These are phyloP conservation scores for Ailuropoda melanoleuca DNA, from an alignment of 2,113 vertebrate genomes.

Conservation along the genomic window DNA sequence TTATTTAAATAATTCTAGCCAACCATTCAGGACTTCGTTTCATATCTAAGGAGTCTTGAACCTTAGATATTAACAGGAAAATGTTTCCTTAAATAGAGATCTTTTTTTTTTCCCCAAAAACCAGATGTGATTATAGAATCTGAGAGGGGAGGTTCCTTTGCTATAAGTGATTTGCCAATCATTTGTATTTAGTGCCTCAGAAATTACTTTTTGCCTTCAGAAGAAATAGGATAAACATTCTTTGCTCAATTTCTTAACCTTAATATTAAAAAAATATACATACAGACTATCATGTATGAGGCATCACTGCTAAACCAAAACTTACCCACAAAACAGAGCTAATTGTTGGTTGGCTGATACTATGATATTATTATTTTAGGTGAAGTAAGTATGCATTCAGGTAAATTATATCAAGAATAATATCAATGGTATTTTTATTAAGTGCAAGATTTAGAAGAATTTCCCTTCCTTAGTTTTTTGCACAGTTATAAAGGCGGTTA, in stretches of 20 bases:
- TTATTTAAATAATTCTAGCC: not conserved
- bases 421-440: not conserved
- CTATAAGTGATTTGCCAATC: not conserved
- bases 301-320: not conserved
- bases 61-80: not conserved
- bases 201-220: constrained; percentile 25
- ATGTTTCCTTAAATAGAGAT: not conserved
- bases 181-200: not conserved
- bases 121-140: not conserved
- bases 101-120: not conserved
- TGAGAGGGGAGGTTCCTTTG: not conserved
- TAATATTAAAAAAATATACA: not conserved
- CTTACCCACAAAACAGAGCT: not conserved
- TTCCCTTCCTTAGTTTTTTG: not conserved
- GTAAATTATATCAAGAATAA: not conserved
- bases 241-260: not conserved
- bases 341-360: not conserved
- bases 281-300: not conserved
- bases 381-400: not conserved
- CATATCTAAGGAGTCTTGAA: constrained; percentile 19
- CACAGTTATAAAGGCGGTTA: not conserved
- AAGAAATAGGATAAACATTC: not conserved
- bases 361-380: not conserved
- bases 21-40: not conserved
- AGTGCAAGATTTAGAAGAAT: not conserved